Evolutionary conservation across 2,113 vertebrate species (phyloP), one percentile per base, ranked within the genome.

Genomic region (Otocyon megalotis): DNA sequence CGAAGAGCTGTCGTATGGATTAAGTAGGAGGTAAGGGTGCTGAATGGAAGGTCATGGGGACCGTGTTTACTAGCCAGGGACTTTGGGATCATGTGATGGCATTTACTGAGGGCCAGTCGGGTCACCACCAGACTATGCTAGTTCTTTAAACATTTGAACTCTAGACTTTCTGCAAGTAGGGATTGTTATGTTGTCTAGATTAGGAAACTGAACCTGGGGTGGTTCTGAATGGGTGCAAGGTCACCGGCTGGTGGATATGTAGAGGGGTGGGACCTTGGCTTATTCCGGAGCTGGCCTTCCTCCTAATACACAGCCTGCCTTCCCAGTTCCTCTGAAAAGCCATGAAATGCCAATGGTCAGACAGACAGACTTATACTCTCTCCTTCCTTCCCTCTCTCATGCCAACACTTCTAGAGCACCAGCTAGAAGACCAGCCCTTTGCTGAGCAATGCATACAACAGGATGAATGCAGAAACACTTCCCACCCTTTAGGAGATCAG

Each of bases 381-480:
- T 8, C 50, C 56, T 53, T n/a, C 69, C 19, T 79, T 54, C 60
- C 28, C 69, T 76, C 50, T 58, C 13, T 88, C 63, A 37, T 30
- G 28, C 53, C 28, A 95, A 54, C n/a, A n/a, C 30, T n/a, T 54
- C 93, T 37, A 5, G 3, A 93, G 82, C 82, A 91, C 65, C 60
- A 60, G 93, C 71, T 65, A 72, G 43, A 94, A 88, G 32, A 71
- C 43, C 63, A 92, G 76, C 58, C 28, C 76, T 69, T 76, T 58
- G 20, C 48, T 87, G 28, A 63, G 24, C 30, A 63, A 19, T 24
- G 43, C 50, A n/a, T 16, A 48, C 16, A 94, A 14, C 22, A 63
- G 89, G 58, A 63, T 30, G 60, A 94, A 80, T n/a, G 19, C 24
- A 13, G 69, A 97, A 82, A 43, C 9, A 54, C 12, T 81, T 10